phyloP scores from a whole-genome alignment of 2,888 invertebrate genomes.

The Cantharis flavilabris region DNA sequence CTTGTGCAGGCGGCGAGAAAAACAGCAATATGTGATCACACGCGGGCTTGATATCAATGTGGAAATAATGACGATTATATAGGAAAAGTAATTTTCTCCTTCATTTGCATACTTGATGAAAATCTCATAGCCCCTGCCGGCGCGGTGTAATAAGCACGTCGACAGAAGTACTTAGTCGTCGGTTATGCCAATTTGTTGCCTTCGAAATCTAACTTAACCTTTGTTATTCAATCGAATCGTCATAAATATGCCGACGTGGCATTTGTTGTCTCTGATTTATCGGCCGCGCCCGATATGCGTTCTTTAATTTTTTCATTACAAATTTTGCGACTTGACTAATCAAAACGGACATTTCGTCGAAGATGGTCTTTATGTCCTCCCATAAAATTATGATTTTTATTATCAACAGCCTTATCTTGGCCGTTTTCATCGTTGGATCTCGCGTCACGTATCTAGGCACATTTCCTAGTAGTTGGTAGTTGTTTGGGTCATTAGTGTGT shows the following conservation, averaged over 20 bases:
- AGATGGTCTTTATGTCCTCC: slow-evolving; percentile 28
- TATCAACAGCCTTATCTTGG: slow-evolving; percentile 38
- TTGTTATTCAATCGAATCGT: slow-evolving; percentile 3
- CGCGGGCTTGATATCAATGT: slow-evolving; percentile 55
- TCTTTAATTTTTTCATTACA: slow-evolving; percentile 24
- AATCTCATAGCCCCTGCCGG: slow-evolving; percentile 51
- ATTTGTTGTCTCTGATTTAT: slow-evolving; percentile 10
- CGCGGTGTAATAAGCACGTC: slow-evolving; percentile 26
- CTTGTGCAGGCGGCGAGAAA: slow-evolving; percentile 43
- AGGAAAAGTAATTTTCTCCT: slow-evolving; percentile 59
- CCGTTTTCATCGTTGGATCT: slow-evolving; percentile 36
- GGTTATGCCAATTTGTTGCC: slow-evolving; percentile 22
- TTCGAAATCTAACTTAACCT: neutral
- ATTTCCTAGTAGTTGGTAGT: slow-evolving; percentile 49
- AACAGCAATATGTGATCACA: slow-evolving; percentile 55
- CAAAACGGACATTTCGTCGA: slow-evolving; percentile 18
- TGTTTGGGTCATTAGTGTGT: slow-evolving; percentile 55
- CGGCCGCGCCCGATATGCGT: neutral
- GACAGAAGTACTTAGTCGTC: slow-evolving; percentile 28
- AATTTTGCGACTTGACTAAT: slow-evolving; percentile 23
- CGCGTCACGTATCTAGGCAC: slow-evolving; percentile 47
- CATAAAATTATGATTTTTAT: slow-evolving; percentile 43
- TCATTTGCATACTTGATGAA: slow-evolving; percentile 59
- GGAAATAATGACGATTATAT: slow-evolving; percentile 60
- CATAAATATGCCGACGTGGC: slow-evolving; percentile 11